Percentiles rank a stretch among this genome's conserved stretches.
phyloP scores from a whole-genome alignment of 2,888 invertebrate species.

The Timema podura region DNA sequence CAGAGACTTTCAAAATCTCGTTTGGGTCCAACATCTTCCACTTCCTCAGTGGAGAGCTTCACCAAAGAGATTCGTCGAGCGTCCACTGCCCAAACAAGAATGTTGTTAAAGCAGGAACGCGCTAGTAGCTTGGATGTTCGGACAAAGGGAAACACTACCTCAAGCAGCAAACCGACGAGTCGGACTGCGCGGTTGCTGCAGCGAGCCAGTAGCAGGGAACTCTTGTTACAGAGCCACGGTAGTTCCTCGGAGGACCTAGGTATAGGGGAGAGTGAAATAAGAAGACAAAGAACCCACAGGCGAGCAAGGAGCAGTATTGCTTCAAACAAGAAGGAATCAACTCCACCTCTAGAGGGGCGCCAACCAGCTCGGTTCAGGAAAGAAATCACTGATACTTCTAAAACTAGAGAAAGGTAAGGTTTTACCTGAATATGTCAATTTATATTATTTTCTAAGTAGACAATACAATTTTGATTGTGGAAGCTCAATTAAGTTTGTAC shows the following conservation, averaged over 20 bases:
- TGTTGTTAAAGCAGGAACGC: slow-evolving; percentile 12
- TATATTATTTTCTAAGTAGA: neutral
- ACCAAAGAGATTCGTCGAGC: slow-evolving; percentile 31
- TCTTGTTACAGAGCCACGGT: slow-evolving; percentile 38
- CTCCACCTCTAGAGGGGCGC: neutral
- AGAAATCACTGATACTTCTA: slow-evolving; percentile 12
- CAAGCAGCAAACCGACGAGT: slow-evolving; percentile 21
- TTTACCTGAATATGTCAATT: no score
- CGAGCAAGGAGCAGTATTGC: slow-evolving; percentile 17
- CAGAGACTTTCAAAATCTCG: slow-evolving; percentile 15
- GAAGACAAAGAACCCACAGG: slow-evolving; percentile 20
- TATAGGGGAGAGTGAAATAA: slow-evolving; percentile 37
- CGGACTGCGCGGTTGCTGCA: slow-evolving; percentile 47
- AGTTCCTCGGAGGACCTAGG: slow-evolving; percentile 52
- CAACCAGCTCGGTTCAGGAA: slow-evolving; percentile 10
- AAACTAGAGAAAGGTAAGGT: slow-evolving; percentile 9
- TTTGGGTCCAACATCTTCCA: slow-evolving; percentile 41
- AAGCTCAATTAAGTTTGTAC: no score
- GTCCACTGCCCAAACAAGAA: slow-evolving; percentile 5
- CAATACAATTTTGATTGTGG: neutral
- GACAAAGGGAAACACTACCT: slow-evolving; percentile 29
- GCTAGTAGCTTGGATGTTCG: slow-evolving; percentile 25
- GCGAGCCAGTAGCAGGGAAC: slow-evolving; percentile 50
- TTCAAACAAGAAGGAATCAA: slow-evolving; percentile 16
- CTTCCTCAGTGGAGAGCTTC: slow-evolving; percentile 41